Evolutionary conservation across 2,113 vertebrate species (phyloP).

Genomic region (Bucco capensis): DNA sequence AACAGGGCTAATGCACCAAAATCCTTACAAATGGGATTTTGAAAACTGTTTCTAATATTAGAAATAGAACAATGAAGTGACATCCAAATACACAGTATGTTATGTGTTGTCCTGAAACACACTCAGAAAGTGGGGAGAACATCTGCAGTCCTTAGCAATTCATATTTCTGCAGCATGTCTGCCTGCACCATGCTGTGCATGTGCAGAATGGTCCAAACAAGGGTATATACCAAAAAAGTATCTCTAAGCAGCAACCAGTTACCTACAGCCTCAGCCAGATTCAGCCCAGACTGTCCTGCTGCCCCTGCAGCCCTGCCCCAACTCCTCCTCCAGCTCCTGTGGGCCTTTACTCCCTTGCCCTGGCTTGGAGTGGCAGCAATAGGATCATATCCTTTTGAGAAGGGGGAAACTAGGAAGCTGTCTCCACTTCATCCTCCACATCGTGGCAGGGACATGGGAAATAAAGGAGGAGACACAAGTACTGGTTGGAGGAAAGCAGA

Average conservation of each 20-base stretch:
- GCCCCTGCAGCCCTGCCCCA: neutral
- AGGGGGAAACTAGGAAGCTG: neutral
- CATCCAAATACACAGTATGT: neutral
- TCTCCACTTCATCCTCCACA: neutral
- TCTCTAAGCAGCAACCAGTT: neutral
- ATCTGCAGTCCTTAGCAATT: neutral
- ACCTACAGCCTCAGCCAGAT: neutral
- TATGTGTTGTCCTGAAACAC: neutral
- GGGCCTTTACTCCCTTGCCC: neutral
- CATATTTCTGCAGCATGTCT: neutral
- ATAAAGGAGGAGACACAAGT: neutral
- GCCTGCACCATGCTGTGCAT: neutral
- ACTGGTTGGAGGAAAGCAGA: neutral
- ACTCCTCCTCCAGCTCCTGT: neutral
- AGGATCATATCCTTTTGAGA: neutral
- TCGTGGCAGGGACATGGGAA: neutral
- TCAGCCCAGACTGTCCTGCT: neutral
- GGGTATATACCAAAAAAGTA: rapidly evolving
- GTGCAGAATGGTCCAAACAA: neutral
- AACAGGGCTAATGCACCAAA: neutral
- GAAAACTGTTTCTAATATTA: neutral
- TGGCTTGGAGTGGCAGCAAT: neutral
- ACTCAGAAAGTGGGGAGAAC: neutral
- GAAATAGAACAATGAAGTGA: neutral
- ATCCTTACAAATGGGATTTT: neutral